Evolutionary conservation across 35 echinoderm and acorn worm genomes (phyloP), one percentile per base, ranked within the genome.

Genomic region (Ophiothrix spiculata): DNA sequence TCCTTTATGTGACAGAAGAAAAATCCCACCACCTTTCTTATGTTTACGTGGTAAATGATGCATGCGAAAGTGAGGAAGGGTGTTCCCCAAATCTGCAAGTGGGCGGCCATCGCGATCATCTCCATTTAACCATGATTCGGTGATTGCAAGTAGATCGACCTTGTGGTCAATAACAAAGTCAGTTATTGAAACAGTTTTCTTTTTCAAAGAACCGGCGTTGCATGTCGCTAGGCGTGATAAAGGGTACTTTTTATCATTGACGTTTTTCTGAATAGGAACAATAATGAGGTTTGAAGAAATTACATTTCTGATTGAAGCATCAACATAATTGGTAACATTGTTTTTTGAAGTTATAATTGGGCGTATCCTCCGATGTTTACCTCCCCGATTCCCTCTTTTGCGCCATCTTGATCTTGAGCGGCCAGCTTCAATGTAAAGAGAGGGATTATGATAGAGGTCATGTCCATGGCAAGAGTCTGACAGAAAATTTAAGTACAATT

Each of bases 41-140:
- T 81, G 32, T 37, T 32, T 46, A 60, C 76, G 89, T 1, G 81
- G 82, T 13, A 56, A 45, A 78, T 85, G 64, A 77, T 84, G 46
- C 1, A 91, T 75, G 60, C 74, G 32, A 81, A 81, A 91, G 77
- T 81, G 39, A 40, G 90, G 78, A 56, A 91, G 39, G 12, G 84
- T 63, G 32, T 39, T 86, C 17, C 40, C 35, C 17, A 91, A 36
- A 81, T 86, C 83, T 17, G 77, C 84, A 32, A 91, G 40, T 74
- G 85, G 35, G 32, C 84, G 38, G 75, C 38, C 45, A 75, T 91
- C 89, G 38, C 81, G 77, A 12, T 78, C 34, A 60, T 80, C 77
- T 16, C 84, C 77, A 23, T 10, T 86, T 36, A 91, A 37, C 83
- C 90, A 91, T 23, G 90, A 79, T 82, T 91, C 84, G 38, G 90